Percentiles rank a stretch among this genome's conserved stretches.
Conservation (phyloP, 2,113 vertebrate species). For the human region GRCh38 chr9:5957501-5958000, state of each 20-base stretch:
- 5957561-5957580: constrained; percentile 29
- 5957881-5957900: background rate
- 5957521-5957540: background rate
- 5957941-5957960: background rate
- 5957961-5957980: background rate
- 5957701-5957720: background rate
- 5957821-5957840: constrained; percentile 8
- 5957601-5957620: background rate
- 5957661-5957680: constrained; percentile 8
- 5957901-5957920: background rate
- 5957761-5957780: constrained; percentile 6
- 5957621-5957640: background rate
- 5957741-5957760: background rate
- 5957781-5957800: background rate
- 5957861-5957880: background rate
- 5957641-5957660: background rate
- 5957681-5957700: background rate
- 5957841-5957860: background rate
- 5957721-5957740: background rate
- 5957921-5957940: background rate
- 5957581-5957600: constrained; percentile 24
- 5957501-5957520: background rate
- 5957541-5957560: background rate
- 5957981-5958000: background rate
- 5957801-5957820: constrained; percentile 28